Base-by-base conservation (phyloP, 2,113 vertebrate species). In the Actenoides lindsayi region DNA sequence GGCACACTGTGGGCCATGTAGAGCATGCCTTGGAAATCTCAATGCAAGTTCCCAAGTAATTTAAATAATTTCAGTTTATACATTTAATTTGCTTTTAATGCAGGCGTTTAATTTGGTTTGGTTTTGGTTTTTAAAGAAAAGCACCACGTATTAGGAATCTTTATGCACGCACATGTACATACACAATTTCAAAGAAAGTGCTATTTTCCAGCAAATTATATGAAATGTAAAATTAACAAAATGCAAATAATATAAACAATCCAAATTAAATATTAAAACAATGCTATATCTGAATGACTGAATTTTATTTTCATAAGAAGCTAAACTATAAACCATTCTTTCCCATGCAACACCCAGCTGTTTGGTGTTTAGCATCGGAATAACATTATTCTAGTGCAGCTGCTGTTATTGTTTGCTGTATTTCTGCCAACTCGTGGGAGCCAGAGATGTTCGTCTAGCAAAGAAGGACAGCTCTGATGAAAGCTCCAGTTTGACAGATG, bases 221-320 rank as follows among this genome's bases (percentile, higher is more conserved):
- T 90, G 90, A 97, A 97, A 96, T 92, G 88, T 87, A 96, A 96
- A 97, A 97, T 95, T 95, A 96, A 97, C 96, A 95, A 96, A 96
- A 96, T 78, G 92, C 92, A 96, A 96, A 95, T 95, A 96, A 87
- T 87, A 95, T 69, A 94, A 95, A 96, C 93, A 82, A 81, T 83
- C 89, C 42, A 73, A 97, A 96, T 94, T 92, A 96, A 97, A 86
- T 90, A 90, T 90, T 71, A 95, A 96, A 94, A 96, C 96, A 94
- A 89, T 92, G 90, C 94, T 87, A 65, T 50, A 78, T 91, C 93
- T 95, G 94, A 90, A 79, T 77, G 94, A 91, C 90, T 77, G 75
- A 67, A 31, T 95, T 90, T 93, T 92, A 93, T 96, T 97, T 97
- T 95, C 94, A 69, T 30, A 96, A 96, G 96, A 88, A 90, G 84